These are phyloP conservation scores for Monochamus alternatus DNA, from an alignment of 2,888 invertebrate genomes.

Conservation along the genomic window DNA sequence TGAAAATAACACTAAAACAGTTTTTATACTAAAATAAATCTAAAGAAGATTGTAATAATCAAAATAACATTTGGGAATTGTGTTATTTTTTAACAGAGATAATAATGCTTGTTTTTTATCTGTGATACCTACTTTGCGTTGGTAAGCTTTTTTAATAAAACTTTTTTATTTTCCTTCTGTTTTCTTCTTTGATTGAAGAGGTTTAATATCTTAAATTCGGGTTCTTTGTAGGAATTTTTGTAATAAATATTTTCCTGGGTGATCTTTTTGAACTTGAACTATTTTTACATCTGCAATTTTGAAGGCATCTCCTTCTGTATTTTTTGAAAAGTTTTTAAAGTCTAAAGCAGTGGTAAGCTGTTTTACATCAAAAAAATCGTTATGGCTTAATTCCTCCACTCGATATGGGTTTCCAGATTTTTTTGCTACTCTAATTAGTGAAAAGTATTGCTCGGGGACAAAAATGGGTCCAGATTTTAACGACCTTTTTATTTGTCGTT, in stretches of 20 bases:
- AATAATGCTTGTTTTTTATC: conserved; percentile 20
- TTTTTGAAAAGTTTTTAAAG: not conserved
- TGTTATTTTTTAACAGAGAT: not conserved
- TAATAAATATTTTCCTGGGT: conserved; percentile 9
- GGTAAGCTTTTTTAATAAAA: conserved; percentile 26
- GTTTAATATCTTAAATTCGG: no score
- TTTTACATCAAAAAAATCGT: conserved; percentile 4
- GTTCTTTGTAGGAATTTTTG: conserved; percentile 17
- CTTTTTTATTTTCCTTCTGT: conserved; percentile 2
- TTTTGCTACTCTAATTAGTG: no score
- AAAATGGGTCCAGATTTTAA: conserved; percentile 16
- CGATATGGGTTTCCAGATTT: no score
- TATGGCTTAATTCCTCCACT: not conserved
- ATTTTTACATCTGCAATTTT: not conserved
- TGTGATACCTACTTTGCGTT: conserved; percentile 26
- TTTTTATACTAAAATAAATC: no score
- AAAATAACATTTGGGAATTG: conserved; percentile 1
- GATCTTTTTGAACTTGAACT: conserved; percentile 15
- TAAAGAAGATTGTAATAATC: conserved; percentile 1
- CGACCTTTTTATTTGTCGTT: conserved; percentile 1
- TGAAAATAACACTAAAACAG: no score
- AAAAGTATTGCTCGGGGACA: no score
- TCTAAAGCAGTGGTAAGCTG: not conserved
- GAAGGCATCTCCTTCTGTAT: no score
- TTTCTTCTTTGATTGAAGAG: conserved; percentile 14